Base-by-base conservation (phyloP, 2,888 invertebrate species). In the Dasypolia templi region DNA sequence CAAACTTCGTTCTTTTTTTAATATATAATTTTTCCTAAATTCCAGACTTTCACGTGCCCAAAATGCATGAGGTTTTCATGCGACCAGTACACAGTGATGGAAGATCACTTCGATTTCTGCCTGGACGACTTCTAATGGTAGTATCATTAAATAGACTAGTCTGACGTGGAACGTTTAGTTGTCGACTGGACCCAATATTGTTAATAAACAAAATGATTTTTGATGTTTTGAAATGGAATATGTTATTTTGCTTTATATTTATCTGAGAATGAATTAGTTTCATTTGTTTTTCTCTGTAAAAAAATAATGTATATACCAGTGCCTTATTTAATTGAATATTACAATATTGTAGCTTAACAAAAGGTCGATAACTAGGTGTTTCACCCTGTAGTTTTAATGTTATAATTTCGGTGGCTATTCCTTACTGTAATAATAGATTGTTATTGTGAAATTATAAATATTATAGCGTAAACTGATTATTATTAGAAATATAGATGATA, bases 21-120 rank as follows among this genome's bases (percentile, higher is more conserved):
- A 35, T 5, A 53, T 2, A 1, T 3, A 11, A 19, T 5, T 59
- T 44, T 69, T 46, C 46, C 14, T 55, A 0, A 35, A 1, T 93
- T 93, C 3, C 93, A 95, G 96, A 87, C 92, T 2, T 96, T 92
- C 89, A 94, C 90, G 1, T 96, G 96, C 66, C 96, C 96, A 0
- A 95, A 95, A 67, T 96, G 96, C 84, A 87, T 92, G 92, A 87
- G 90, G 53, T 96, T 95, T 82, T 92, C 93, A 0, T 93, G 93
- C 76, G 91, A 93, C 53, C 90, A 93, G 75, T 93, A 94, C 85
- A 89, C 91, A 26, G 91, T 91, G 0, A 92, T 96, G 93, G 95
- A 95, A 53, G 93, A 94, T 22, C 96, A 96, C 66, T 93, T 95
- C 77, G 95, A 95, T 82, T 94, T 91, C 88, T 96, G 96, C 71